Evolutionary conservation across 1,140 invertebrate genomes (phyloP), one percentile per base, ranked within the genome.

Genomic region (Hylaeus anthracinus): DNA sequence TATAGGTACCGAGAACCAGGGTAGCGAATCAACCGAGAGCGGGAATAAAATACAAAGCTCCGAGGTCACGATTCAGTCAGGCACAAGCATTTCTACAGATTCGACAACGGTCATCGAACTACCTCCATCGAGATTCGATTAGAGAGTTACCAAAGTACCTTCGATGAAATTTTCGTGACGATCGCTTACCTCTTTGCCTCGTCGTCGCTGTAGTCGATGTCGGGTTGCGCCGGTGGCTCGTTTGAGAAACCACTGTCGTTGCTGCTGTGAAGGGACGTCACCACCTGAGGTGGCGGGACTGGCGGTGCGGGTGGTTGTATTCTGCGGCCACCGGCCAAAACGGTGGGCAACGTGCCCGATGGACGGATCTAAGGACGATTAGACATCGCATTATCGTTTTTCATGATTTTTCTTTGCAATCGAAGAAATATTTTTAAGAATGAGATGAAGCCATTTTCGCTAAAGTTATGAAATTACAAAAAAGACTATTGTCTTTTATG

Each of bases 181-280:
- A 51, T 66, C 39, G 79, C 93, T 94, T 95, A 97, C 97, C 97
- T 96, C 92, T 96, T 95, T 39, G 96, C 96, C 87, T 98, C 97
- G 92, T 98, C 97, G 89, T 98, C 97, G 60, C 97, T 98, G 91
- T 98, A 98, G 92, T 98, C 97, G 81, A 98, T 95, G 92, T 98
- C 97, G 1, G 97, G 97, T 88, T 97, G 97, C 39, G 97, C 96
- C 4, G 97, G 97, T 10, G 97, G 96, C 89, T 97, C 97, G 88
- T 98, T 98, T 88, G 97, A 97, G 90, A 98, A 98, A 43, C 97
- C 97, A 87, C 97, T 98, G 93, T 98, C 97, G 92, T 98, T 98
- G 90, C 97, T 98, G 90, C 97, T 97, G 91, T 98, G 97, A 72
- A 98, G 94, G 39, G 96, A 97, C 10, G 96, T 96, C 89, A 92